Base-by-base conservation (phyloP, 2,888 invertebrate species). In the Celastrina argiolus region DNA sequence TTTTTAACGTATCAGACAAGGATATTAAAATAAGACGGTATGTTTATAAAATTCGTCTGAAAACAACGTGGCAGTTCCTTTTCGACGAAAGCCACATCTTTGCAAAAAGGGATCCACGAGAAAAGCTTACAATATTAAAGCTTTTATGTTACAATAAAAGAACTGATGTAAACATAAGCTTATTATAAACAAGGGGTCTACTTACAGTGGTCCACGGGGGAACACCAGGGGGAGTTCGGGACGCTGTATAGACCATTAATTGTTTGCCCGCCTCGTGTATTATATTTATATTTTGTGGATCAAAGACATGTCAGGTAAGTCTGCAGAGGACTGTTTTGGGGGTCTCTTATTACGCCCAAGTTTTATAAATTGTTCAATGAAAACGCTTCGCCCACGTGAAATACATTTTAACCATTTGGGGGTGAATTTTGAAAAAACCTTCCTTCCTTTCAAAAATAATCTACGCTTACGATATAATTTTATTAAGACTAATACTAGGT, bases 241-340 rank as follows among this genome's bases (percentile, higher is more conserved):
- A 66, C 63, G 71, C 73, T 74, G 75, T 72, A 76, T 68, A 73
- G 68, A 72, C 69, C 71, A 75, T 74, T 84, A 82, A 83, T 83
- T 84, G 80, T 79, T 77, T 79, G 78, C 76, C 76, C 73, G 76
- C 73, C 68, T 71, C 74, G 75, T 73, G 69, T 67, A 73, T 73
- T 72, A 73, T 78, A 76, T 81, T 72, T 69, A 67, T 67, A 64
- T 67, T 70, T 79, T 77, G 68, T 70, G 75, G 82, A 85, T 85
- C 84, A 86, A 86, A 85, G 83, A 78, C 77, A 80, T 77, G 79
- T 81, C 84, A 81, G 78, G 76, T 80, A 69, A 74, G 73, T 75
- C 73, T 72, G 69, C 71, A 28, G 70, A 73, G 74, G 76, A 75
- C 72, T 74, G 74, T 73, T 77, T 72, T 72, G 22, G 61, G 61